phyloP scores from a whole-genome alignment of 2,113 vertebrate genomes.

The Paraplagusia blochii region DNA sequence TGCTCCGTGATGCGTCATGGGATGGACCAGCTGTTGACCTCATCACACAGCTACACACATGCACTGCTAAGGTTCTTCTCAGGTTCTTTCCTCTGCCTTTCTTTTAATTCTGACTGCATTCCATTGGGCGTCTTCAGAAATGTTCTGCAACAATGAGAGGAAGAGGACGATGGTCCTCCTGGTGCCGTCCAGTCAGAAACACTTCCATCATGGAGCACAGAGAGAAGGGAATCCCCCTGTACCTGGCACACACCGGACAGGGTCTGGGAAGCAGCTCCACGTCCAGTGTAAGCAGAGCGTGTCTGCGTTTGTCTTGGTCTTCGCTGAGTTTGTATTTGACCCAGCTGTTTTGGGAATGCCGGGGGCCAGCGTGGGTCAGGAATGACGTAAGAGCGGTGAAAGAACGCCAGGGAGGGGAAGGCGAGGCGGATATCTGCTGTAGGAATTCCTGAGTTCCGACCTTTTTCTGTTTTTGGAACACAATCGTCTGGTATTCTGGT shows the following conservation, averaged over 20 bases:
- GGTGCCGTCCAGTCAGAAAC: constrained; percentile 41
- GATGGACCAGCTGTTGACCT: constrained; percentile 46
- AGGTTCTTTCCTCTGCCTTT: too few relatives aligned
- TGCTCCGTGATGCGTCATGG: constrained; percentile 48
- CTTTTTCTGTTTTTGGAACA: constrained; percentile 73
- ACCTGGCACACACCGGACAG: constrained; percentile 43
- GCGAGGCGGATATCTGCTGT: constrained; percentile 72
- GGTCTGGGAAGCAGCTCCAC: constrained; percentile 5
- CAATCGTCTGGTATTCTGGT: constrained; percentile 56
- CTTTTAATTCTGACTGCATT: too few relatives aligned
- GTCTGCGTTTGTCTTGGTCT: constrained; percentile 3
- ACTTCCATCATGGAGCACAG: constrained; percentile 22
- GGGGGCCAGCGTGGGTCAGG: constrained; percentile 52
- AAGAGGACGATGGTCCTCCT: constrained; percentile 37
- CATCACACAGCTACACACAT: constrained; percentile 46
- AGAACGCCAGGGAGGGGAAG: constrained; percentile 39
- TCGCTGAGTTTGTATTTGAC: constrained; percentile 37
- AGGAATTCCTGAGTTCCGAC: constrained; percentile 65
- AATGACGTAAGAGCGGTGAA: constrained; percentile 50
- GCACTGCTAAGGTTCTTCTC: constrained; percentile 13
- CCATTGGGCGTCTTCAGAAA: too few relatives aligned
- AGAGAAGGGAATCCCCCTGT: constrained; percentile 60
- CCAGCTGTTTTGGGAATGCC: constrained; percentile 69
- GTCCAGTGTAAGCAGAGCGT: constrained; percentile 1
- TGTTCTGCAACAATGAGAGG: constrained; percentile 52